Percentiles rank a stretch among this genome's conserved stretches.
These are phyloP conservation scores for Puma concolor DNA, from an alignment of 2,113 vertebrate genomes.

Conservation along the genomic window DNA sequence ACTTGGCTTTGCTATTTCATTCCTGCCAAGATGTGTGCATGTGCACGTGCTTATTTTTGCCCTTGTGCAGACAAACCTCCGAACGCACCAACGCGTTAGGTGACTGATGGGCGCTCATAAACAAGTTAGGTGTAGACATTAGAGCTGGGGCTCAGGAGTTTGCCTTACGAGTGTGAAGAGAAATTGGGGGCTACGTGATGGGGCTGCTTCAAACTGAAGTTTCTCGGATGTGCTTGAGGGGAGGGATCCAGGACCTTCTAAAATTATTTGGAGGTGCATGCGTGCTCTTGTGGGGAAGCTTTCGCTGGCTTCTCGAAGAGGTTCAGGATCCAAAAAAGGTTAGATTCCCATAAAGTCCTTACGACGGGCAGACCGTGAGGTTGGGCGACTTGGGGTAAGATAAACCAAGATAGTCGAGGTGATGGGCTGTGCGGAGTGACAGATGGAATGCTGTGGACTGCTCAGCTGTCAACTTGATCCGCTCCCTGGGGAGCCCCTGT, in stretches of 20 bases:
- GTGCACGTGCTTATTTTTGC: not conserved
- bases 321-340: not conserved
- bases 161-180: not conserved
- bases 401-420: not conserved
- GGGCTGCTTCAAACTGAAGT: not conserved
- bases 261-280: too few relatives aligned
- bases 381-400: not conserved
- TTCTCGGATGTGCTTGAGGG: not conserved
- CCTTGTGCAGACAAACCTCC: not conserved
- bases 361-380: not conserved
- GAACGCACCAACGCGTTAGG: not conserved
- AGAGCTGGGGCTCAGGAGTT: not conserved
- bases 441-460: not conserved
- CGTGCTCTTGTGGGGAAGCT: not conserved
- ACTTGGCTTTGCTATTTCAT: not conserved
- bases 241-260: not conserved
- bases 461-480: not conserved
- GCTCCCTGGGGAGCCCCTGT: not conserved
- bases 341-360: not conserved
- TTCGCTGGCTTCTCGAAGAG: not conserved
- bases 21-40: not conserved
- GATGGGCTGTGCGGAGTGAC: not conserved
- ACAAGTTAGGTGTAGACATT: not conserved
- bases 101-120: not conserved
- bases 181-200: not conserved